Evolutionary conservation across 1,140 invertebrate species (phyloP), one percentile per base, ranked within the genome.

Genomic region (Oncopodura yosiiana): DNA sequence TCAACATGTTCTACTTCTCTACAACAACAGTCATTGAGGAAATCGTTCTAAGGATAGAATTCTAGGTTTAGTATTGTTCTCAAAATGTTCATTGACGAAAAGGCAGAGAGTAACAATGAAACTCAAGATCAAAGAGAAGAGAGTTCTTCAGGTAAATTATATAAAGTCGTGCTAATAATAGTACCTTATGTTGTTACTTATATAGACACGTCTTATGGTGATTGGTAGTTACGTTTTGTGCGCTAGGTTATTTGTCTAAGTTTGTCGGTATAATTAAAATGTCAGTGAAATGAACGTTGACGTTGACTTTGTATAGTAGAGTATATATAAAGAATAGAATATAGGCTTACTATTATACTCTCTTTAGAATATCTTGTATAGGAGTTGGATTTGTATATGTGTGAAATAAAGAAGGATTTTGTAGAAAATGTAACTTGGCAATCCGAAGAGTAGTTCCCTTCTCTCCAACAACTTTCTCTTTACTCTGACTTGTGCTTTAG

Each of bases 401-500:
- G 49, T 51, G 49, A 51, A 51, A 51, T 51, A 51, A 51, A 51
- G 49, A 42, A 51, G 49, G 49, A 51, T 51, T 51, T 51, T 26
- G 14, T 29, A 38, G 49, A 51, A 51, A 51, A 51, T 51, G 49
- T 38, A 51, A 51, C 37, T 51, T 38, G 49, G 49, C 49, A 51
- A 51, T 41, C n/a, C n/a, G n/a, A n/a, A n/a, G n/a, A n/a, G n/a
- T 51, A 36, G 19, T 51, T 51, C 49, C 49, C 19, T 42, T 51
- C 24, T 51, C 37, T 26, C 37, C 41, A 29, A 14, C 24, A 24
- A 11, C 26, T 30, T 14, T 36, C 37, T 41, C 16, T 12, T 30
- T 26, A 45, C 26, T 26, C 5, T 12, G 9, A 3, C 12, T 27
- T 48, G 14, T 48, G 34, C 30, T 48, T 32, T 3, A 32, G 29